Evolutionary conservation across 2,113 vertebrate genomes (phyloP), one percentile per base, ranked within the genome.

Genomic region (Pandion haliaetus): DNA sequence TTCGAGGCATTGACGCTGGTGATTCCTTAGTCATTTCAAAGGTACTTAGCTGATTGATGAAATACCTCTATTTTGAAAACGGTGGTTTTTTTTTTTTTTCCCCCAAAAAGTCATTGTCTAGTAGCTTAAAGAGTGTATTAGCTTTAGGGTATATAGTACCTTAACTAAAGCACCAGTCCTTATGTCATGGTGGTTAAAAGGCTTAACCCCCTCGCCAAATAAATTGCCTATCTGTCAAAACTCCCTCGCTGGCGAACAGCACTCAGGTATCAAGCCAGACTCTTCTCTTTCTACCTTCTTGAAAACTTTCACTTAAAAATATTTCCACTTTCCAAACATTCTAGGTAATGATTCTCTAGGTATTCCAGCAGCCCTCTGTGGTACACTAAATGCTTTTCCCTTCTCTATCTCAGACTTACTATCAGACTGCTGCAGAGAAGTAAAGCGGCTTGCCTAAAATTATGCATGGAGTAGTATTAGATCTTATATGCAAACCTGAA

Each of bases 31-130:
- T 23, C 57, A 36, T 66, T 82, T 63, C 79, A 54, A 78, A 95
- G 52, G 31, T 62, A 67, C n/a, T 55, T 34, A 14, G 50, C 81
- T 91, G 95, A 95, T 55, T 91, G 92, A 88, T 59, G 49, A 92
- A 91, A n/a, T 23, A 78, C 15, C 54, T 92, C 80, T 66, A 11
- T 55, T 86, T 70, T 63, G 32, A 82, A 88, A 79, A 63, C 55
- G 76, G 4, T n/a, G 36, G 16, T 63, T 19, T 42, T n/a, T 57
- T 40, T 20, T 73, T 38, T 47, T 44, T 25, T 5, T 2, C 4
- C 23, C n/a, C n/a, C n/a, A n/a, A 26, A 17, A 82, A 83, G 77
- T 89, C 86, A 97, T 95, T 95, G 93, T 95, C 95, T 77, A 88
- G 58, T 80, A 93, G 91, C 94, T 87, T 70, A 76, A 87, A 87